These are phyloP conservation scores for Otus sunia DNA, from an alignment of 2,113 vertebrate genomes.

Conservation along the genomic window DNA sequence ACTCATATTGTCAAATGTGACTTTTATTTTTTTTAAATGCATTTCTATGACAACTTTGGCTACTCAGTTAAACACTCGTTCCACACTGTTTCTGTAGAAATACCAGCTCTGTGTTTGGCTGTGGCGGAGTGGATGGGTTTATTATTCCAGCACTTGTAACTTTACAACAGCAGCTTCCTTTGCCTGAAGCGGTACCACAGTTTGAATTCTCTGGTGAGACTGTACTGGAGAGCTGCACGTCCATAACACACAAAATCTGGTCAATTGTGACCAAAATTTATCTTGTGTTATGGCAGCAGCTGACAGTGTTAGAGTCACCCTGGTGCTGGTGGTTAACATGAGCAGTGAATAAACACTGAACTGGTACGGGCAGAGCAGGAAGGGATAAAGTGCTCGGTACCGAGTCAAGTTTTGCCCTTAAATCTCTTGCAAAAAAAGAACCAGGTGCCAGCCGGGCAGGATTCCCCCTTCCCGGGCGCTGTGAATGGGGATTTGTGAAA, in stretches of 20 bases:
- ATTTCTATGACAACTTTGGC: not conserved
- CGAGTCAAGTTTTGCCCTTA: not conserved
- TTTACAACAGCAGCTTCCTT: not conserved
- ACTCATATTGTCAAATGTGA: not conserved
- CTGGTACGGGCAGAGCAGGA: too few species aligned
- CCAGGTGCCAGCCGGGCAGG: rapidly evolving
- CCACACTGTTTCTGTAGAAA: rapidly evolving
- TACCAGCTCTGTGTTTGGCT: rapidly evolving
- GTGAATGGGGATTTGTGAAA: not conserved
- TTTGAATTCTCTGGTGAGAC: not conserved
- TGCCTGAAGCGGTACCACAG: not conserved
- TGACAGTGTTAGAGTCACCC: rapidly evolving
- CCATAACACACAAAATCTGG: rapidly evolving
- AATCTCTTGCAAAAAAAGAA: not conserved
- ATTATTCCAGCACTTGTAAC: not conserved
- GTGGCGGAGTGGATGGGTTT: not conserved
- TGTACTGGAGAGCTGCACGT: not conserved
- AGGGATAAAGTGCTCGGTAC: not conserved
- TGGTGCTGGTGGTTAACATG: not conserved
- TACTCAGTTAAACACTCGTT: rapidly evolving
- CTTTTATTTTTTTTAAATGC: not conserved
- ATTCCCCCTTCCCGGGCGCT: not conserved
- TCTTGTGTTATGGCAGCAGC: not conserved
- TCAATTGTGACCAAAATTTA: rapidly evolving
- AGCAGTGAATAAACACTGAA: not conserved